These are phyloP conservation scores for Cecropterus lyciades DNA, from an alignment of 1,140 invertebrate genomes.

Conservation along the genomic window DNA sequence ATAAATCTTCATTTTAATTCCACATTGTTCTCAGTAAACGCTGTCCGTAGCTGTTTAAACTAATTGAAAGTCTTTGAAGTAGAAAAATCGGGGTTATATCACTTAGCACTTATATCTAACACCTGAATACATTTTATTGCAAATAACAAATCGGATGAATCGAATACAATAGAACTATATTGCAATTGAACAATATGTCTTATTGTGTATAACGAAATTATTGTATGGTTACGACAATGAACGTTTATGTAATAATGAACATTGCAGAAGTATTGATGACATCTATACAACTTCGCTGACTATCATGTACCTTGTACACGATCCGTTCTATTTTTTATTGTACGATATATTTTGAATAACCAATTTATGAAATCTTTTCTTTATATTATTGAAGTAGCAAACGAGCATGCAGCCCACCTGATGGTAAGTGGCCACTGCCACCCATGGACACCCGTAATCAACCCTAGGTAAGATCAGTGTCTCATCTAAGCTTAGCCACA, in stretches of 20 bases:
- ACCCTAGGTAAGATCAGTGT: no score
- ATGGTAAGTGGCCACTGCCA: no score
- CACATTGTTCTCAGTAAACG: conserved; percentile 27
- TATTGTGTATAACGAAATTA: not conserved
- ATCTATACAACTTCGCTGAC: not conserved
- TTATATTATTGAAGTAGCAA: no score
- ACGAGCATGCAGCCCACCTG: no score
- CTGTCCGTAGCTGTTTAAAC: conserved; percentile 10
- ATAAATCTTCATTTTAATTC: conserved; percentile 35
- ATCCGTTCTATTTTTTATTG: not conserved
- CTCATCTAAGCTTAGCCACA: no score
- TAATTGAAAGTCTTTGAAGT: conserved; percentile 19
- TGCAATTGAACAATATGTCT: not conserved
- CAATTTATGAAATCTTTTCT: no score
- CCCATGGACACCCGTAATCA: no score
- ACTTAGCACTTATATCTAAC: not conserved
- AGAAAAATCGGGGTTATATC: conserved; percentile 20
- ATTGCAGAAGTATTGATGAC: not conserved
- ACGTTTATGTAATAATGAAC: not conserved
- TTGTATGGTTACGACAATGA: not conserved
- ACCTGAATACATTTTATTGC: not conserved
- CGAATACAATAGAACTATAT: conserved; percentile 1
- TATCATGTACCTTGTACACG: not conserved
- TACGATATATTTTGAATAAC: not conserved
- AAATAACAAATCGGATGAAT: not conserved